phyloP scores from a whole-genome alignment of 2,888 invertebrate species.

The Metalampra italica region DNA sequence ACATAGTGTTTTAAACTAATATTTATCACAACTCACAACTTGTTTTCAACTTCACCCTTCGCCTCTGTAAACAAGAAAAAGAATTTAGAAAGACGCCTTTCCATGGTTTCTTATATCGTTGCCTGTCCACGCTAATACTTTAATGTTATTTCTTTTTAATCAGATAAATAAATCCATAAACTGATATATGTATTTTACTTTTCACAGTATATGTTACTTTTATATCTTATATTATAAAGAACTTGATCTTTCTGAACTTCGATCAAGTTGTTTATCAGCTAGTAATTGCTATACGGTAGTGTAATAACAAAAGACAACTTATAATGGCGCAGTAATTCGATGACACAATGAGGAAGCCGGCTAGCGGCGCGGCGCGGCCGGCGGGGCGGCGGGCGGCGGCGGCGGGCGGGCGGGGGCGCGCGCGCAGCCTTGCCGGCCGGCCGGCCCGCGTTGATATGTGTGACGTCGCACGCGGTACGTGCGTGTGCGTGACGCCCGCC shows the following conservation, averaged over 20 bases:
- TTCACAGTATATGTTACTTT: neutral
- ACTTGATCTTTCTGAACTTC: conserved; percentile 3
- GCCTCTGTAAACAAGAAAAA: no score
- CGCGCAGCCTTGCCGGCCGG: conserved; percentile 19
- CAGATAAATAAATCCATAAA: no score
- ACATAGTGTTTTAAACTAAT: no score
- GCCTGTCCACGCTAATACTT: no score
- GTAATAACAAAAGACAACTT: conserved; percentile 5
- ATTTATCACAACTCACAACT: neutral
- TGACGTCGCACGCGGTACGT: conserved; percentile 59
- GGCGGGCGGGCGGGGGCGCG: conserved; percentile 3
- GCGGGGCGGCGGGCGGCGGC: conserved; percentile 27
- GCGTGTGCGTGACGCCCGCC: conserved; percentile 40
- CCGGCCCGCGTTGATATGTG: conserved; percentile 42
- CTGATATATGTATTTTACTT: no score
- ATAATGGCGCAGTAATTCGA: conserved; percentile 25
- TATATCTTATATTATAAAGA: neutral
- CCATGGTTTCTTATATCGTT: no score
- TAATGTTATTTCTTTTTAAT: neutral
- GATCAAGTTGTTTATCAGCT: neutral
- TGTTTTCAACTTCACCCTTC: no score
- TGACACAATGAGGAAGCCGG: conserved; percentile 51
- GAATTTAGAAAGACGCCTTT: no score
- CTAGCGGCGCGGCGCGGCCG: conserved; percentile 38
- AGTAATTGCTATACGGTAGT: neutral